phyloP scores from a whole-genome alignment of 1,140 invertebrate species.

The Homalodisca vitripennis region DNA sequence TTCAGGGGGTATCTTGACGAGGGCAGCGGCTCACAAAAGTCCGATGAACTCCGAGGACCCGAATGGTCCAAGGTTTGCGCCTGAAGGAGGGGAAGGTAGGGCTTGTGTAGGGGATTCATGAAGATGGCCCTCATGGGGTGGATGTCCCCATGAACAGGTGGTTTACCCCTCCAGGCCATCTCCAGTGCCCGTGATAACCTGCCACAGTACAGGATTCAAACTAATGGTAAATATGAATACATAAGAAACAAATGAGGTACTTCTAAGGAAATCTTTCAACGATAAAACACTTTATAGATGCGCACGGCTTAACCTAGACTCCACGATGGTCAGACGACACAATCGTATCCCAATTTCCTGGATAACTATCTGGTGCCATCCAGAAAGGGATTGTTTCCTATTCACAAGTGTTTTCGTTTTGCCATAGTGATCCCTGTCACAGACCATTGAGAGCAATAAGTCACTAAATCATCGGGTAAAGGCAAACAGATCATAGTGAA shows the following conservation, averaged over 20 bases:
- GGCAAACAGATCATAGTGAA: no score
- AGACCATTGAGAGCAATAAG: no score
- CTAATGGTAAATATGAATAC: no score
- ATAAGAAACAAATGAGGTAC: no score
- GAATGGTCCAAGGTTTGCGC: no score
- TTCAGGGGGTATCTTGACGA: no score
- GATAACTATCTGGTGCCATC: constrained; percentile 99
- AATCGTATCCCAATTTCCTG: constrained; percentile 99
- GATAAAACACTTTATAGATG: constrained; percentile 31
- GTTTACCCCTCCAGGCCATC: constrained; percentile 99
- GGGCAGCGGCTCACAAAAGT: no score
- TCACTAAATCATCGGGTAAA: no score
- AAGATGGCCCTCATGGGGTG: constrained; percentile 99
- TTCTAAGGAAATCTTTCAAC: no score
- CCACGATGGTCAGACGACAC: constrained; percentile 99
- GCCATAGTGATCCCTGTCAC: constrained; percentile 99
- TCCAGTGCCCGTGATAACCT: constrained; percentile 95
- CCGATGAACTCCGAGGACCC: no score
- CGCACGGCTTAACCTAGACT: constrained; percentile 87
- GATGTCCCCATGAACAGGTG: constrained; percentile 98
- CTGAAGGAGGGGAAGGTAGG: no score
- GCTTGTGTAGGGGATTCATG: constrained; percentile 99
- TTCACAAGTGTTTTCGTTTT: constrained; percentile 98
- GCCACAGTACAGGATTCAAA: no score
- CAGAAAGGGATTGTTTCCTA: constrained; percentile 99